Percentiles rank a stretch among this genome's conserved stretches.
phyloP scores from a whole-genome alignment of 2,797 vertebrate genomes.

The Anguilla marmorata region DNA sequence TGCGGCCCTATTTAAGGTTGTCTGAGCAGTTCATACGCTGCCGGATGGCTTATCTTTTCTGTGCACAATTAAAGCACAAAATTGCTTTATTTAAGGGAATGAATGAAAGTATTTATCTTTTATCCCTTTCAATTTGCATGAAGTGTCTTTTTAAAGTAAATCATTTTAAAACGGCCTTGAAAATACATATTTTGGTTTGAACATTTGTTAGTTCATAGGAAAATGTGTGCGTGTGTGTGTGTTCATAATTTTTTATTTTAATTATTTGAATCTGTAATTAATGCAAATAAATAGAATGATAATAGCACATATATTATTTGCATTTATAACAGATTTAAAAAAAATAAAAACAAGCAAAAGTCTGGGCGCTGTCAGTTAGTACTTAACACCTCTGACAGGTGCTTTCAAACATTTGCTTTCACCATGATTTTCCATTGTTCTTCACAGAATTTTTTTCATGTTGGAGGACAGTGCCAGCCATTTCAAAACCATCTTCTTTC shows the following conservation, averaged over 20 bases:
- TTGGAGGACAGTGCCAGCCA: background rate
- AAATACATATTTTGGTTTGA: background rate
- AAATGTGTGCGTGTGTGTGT: background rate
- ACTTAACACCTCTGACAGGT: background rate
- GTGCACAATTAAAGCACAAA: slow-evolving; percentile 14
- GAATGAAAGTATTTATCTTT: slow-evolving; percentile 13
- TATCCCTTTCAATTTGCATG: slow-evolving; percentile 19
- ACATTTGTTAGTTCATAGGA: background rate
- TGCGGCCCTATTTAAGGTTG: background rate
- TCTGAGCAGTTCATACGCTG: background rate
- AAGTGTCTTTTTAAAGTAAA: slow-evolving; percentile 7
- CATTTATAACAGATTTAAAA: background rate
- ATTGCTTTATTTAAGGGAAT: slow-evolving; percentile 22
- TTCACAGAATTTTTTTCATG: background rate
- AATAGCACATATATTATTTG: background rate
- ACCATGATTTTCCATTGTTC: background rate
- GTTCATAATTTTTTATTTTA: background rate
- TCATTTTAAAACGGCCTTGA: slow-evolving; percentile 1
- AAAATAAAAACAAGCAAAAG: background rate
- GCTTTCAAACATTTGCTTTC: background rate
- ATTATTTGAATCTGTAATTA: background rate
- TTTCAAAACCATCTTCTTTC: background rate
- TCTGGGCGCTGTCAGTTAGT: background rate
- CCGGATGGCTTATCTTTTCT: background rate
- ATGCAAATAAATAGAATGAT: background rate